Evolutionary conservation across 2,113 vertebrate species (phyloP).

Genomic region (Hipposideros armiger): DNA sequence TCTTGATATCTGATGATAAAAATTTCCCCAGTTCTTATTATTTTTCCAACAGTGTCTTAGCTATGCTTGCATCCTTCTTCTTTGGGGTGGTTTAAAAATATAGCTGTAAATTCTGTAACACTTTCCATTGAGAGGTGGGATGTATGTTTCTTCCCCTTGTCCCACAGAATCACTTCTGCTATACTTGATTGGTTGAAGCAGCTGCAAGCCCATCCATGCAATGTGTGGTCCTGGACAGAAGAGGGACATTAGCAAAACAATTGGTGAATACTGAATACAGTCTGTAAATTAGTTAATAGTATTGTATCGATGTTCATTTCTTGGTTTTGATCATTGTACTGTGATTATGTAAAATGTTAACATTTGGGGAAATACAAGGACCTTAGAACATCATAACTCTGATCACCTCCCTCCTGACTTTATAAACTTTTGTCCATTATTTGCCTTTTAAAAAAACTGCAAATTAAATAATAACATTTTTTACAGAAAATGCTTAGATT

Average conservation of each 20-base stretch:
- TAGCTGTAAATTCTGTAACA: neutral
- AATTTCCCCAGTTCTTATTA: neutral
- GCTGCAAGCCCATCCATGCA: neutral
- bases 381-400: neutral
- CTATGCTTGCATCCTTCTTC: neutral
- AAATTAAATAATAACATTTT: neutral
- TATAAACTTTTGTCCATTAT: neutral
- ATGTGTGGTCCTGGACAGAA: neutral
- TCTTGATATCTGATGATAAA: neutral
- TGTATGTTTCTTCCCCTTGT: neutral
- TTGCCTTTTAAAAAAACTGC: neutral
- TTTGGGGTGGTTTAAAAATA: conserved; percentile 17
- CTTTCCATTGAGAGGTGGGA: neutral
- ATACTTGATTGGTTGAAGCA: neutral
- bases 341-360: neutral
- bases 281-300: neutral
- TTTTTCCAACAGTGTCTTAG: neutral
- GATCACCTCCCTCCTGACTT: neutral
- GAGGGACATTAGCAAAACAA: neutral
- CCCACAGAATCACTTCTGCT: neutral
- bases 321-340: neutral
- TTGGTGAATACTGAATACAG: neutral
- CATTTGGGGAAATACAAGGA: neutral
- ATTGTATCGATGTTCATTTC: neutral
- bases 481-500: neutral